These are phyloP conservation scores for Pheosia tremula DNA, from an alignment of 2,888 invertebrate species.

Conservation along the genomic window DNA sequence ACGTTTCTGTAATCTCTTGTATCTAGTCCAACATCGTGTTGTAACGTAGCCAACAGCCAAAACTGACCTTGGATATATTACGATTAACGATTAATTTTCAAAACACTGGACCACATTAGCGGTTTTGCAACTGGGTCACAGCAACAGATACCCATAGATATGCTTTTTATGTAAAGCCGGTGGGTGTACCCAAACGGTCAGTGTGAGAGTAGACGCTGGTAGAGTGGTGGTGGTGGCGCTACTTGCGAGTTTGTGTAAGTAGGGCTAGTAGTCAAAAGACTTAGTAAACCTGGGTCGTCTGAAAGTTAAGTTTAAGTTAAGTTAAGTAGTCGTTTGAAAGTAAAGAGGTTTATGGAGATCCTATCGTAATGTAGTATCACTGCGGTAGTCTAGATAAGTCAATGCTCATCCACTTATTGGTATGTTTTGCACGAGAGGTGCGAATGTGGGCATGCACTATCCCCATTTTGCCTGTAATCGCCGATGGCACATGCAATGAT, in stretches of 20 bases:
- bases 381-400: no score
- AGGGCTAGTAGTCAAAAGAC: neutral
- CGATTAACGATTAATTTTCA: conserved; percentile 21
- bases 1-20: conserved; percentile 10
- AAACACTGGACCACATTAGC: conserved; percentile 41
- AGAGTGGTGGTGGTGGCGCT: neutral
- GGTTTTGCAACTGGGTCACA: conserved; percentile 71
- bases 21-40: conserved; percentile 23
- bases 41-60: conserved; percentile 7
- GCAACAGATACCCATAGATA: conserved; percentile 64
- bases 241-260: neutral
- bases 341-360: no score
- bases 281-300: no score
- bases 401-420: no score
- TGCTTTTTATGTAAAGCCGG: conserved; percentile 68
- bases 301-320: no score
- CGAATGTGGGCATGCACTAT: no score
- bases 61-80: conserved; percentile 24
- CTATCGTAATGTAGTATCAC: no score
- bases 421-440: no score
- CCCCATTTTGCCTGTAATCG: no score
- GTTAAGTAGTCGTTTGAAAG: no score
- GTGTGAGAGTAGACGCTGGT: conserved; percentile 39
- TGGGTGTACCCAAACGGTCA: conserved; percentile 80
- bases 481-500: no score